phyloP scores from a whole-genome alignment of 2,113 vertebrate genomes.

The Vulpes ferrilata region DNA sequence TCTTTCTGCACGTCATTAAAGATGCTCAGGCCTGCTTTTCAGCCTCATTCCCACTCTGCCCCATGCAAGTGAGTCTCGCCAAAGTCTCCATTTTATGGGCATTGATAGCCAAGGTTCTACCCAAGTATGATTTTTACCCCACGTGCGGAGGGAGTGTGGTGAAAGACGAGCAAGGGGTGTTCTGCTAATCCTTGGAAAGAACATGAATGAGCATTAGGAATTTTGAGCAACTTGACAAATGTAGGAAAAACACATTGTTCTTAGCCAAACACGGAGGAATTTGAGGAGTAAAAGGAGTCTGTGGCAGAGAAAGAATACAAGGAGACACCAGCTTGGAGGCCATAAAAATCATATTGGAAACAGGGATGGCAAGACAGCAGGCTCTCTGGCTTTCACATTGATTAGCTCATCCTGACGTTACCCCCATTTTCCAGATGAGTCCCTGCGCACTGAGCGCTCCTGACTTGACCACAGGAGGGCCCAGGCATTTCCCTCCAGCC shows the following conservation, averaged over 20 bases:
- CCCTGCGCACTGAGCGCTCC: neutral
- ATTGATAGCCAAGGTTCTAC: slow-evolving; percentile 65
- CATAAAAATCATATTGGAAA: slow-evolving; percentile 75
- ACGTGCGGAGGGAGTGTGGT: slow-evolving; percentile 19
- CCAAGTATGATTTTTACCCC: slow-evolving; percentile 53
- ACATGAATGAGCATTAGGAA: slow-evolving; percentile 72
- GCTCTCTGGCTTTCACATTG: neutral
- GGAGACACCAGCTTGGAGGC: slow-evolving; percentile 67
- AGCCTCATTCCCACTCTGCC: slow-evolving; percentile 69
- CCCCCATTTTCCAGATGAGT: slow-evolving; percentile 70
- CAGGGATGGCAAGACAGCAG: slow-evolving; percentile 42
- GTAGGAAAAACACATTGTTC: slow-evolving; percentile 68
- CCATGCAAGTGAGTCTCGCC: slow-evolving; percentile 70
- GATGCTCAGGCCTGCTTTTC: slow-evolving; percentile 68
- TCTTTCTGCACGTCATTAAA: slow-evolving; percentile 82
- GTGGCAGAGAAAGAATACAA: slow-evolving; percentile 57
- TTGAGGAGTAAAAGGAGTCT: slow-evolving; percentile 36
- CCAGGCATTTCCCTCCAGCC: neutral
- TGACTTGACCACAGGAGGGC: neutral
- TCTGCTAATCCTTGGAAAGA: slow-evolving; percentile 65
- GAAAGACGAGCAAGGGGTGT: neutral
- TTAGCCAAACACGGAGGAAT: slow-evolving; percentile 71
- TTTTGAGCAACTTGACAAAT: slow-evolving; percentile 73
- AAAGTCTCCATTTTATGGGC: slow-evolving; percentile 67
- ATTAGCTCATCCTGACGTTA: slow-evolving; percentile 69